Evolutionary conservation across 2,797 vertebrate genomes (phyloP).

Genomic region (Tamandua tetradactyla): DNA sequence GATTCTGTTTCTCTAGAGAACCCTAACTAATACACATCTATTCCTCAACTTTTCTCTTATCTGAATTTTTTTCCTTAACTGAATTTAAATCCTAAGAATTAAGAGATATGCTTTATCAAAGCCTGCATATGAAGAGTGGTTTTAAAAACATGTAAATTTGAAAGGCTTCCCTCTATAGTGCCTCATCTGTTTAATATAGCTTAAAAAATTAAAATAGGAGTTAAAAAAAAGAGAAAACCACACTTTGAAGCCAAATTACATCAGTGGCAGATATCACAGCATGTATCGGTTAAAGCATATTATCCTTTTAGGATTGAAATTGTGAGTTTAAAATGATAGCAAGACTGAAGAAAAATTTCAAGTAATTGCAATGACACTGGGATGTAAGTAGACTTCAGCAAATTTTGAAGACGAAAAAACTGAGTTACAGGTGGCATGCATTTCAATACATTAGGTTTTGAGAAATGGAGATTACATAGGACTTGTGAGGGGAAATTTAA

Average conservation of each 20-base stretch:
- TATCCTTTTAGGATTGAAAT: neutral
- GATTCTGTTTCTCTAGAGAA: too few relatives aligned
- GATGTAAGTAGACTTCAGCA: slow-evolving; percentile 48
- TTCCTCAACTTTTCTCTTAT: neutral
- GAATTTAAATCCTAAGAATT: neutral
- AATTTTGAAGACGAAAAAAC: slow-evolving; percentile 44
- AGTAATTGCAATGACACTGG: neutral
- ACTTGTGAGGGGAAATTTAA: slow-evolving; percentile 51
- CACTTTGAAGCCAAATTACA: neutral
- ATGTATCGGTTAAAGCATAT: slow-evolving; percentile 10
- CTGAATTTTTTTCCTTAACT: neutral
- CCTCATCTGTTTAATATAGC: rapidly evolving
- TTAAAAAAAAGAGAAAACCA: neutral
- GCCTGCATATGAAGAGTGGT: too few relatives aligned
- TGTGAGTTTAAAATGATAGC: slow-evolving; percentile 37
- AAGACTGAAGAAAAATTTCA: slow-evolving; percentile 19
- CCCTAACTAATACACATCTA: too few relatives aligned
- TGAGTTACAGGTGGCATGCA: slow-evolving; percentile 59
- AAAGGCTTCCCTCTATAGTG: neutral
- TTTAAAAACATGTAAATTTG: neutral
- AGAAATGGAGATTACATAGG: slow-evolving; percentile 52
- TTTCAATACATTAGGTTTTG: slow-evolving; percentile 61
- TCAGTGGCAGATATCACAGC: neutral
- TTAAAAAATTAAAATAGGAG: neutral
- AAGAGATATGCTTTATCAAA: neutral